Evolutionary conservation across 2,888 invertebrate species (phyloP), one percentile per base, ranked within the genome.

Genomic region (Pilophorus perplexus): DNA sequence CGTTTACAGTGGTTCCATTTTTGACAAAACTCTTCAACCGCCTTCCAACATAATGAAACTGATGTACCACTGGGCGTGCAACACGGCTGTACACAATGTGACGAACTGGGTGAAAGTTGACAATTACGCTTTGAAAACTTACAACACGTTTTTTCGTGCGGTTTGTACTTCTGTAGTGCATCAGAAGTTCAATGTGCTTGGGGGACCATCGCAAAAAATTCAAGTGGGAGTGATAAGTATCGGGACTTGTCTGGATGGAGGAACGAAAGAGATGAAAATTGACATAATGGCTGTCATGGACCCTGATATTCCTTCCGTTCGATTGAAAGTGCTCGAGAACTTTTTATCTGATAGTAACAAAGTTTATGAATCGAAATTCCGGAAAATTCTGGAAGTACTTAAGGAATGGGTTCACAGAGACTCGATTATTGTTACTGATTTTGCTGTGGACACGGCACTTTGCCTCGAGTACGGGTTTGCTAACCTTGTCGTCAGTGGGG

Each of bases 21-120:
- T 93, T 74, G 92, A 93, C 77, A 88, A 88, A 0, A 88, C 90
- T 1, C 87, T 89, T 0, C 89, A 92, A 77, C 87, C 90, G 0
- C 92, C 93, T 0, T 87, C 88, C 28, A 87, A 89, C 0, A 79
- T 93, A 6, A 78, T 93, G 0, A 93, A 93, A 74, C 79, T 93
- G 0, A 83, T 93, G 59, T 93, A 93, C 77, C 93, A 93, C 76
- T 93, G 93, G 93, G 84, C 90, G 0, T 93, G 92, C 72, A 93
- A 93, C 75, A 93, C 93, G 0, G 90, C 89, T 71, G 88, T 92
- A 0, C 88, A 89, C 72, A 93, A 93, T 74, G 91, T 93, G 0
- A 85, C 90, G 0, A 89, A 90, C 69, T 93, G 93, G 93, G 93
- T 93, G 0, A 84, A 85, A 76, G 90, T 88, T 0, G 85, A 87